Evolutionary conservation across 2,888 invertebrate species (phyloP).

Genomic region (Cecidostiba fungosa): DNA sequence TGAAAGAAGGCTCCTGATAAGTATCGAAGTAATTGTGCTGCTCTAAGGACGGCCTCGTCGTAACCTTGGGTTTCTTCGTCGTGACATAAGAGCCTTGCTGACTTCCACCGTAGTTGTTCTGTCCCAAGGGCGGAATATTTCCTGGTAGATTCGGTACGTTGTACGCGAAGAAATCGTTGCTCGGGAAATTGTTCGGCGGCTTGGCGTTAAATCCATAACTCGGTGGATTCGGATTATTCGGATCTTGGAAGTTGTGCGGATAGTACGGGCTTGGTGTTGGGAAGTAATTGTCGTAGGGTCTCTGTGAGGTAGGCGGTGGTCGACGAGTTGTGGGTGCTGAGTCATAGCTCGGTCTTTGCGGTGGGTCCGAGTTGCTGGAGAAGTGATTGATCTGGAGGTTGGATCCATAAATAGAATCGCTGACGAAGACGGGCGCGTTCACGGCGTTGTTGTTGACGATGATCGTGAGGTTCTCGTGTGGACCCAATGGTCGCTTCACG

Average conservation of each 20-base stretch:
- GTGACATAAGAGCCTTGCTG: neutral
- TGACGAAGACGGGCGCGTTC: conserved; percentile 74
- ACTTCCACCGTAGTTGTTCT: neutral
- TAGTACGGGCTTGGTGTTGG: conserved; percentile 58
- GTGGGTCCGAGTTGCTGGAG: neutral
- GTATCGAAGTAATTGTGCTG: neutral
- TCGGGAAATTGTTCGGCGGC: conserved; percentile 67
- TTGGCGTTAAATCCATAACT: conserved; percentile 68
- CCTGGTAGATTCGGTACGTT: conserved; percentile 32
- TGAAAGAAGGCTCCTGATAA: neutral
- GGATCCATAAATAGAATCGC: conserved; percentile 72
- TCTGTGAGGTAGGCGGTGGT: neutral
- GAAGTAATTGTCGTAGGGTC: neutral
- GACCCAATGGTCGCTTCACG: conserved; percentile 71
- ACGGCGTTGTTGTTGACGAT: conserved; percentile 76
- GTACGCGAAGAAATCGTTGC: conserved; percentile 66
- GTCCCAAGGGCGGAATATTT: neutral
- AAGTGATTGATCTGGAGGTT: conserved; percentile 40
- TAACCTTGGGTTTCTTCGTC: neutral
- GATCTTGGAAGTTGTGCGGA: conserved; percentile 71
- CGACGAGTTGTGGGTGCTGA: neutral
- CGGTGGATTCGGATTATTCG: conserved; percentile 74
- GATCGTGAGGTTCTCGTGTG: conserved; percentile 74
- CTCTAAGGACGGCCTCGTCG: neutral
- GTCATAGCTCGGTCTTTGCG: neutral